A percentile compares a stretch with the other conserved stretches of the same genome.
These are phyloP conservation scores for Syrrhaptes paradoxus DNA, from an alignment of 2,113 vertebrate genomes.

Conservation along the genomic window DNA sequence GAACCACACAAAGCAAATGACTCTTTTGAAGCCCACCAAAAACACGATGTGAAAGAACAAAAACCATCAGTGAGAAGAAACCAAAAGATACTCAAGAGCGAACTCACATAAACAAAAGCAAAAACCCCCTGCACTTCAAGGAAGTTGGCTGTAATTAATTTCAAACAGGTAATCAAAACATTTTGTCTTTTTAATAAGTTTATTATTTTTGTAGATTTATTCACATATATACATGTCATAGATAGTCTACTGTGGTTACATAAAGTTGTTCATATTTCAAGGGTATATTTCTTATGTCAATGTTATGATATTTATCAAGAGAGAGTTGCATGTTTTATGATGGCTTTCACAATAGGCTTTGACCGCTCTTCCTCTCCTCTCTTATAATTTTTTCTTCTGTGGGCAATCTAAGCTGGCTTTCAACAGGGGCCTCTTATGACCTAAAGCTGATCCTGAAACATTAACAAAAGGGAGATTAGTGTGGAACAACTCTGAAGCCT, in stretches of 20 bases:
- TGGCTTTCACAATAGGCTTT: neutral
- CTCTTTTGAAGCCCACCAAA: neutral
- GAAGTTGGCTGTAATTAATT: neutral
- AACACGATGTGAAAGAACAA: neutral
- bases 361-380: neutral
- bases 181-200: neutral
- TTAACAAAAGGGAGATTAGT: neutral
- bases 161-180: neutral
- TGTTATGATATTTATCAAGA: neutral
- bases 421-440: neutral
- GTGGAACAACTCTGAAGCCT: neutral
- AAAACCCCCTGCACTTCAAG: neutral
- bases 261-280: accelerated
- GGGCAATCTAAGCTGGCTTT: neutral
- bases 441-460: neutral
- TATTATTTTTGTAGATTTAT: neutral
- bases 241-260: neutral
- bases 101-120: neutral
- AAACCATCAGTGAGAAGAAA: neutral
- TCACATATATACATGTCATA: neutral
- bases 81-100: neutral
- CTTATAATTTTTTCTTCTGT: neutral
- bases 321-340: neutral
- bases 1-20: neutral
- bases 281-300: neutral